Evolutionary conservation across 2,797 vertebrate species (phyloP), one percentile per base, ranked within the genome.

Genomic region (Allobates femoralis): DNA sequence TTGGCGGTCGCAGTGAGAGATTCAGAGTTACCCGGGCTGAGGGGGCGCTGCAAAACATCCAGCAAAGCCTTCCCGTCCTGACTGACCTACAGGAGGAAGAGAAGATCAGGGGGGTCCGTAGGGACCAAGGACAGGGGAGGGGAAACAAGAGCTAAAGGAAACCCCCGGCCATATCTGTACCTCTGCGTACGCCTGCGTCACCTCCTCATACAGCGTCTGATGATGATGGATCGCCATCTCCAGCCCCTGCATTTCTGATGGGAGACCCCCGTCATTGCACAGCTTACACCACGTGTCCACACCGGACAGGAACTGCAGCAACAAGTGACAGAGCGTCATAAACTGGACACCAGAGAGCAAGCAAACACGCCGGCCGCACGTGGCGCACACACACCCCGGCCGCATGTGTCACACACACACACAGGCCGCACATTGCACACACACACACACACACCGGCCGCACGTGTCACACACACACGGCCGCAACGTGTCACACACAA

Each of bases 211-310:
- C 67, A 99, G 95, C 41, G 97, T 96, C 93, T 99, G 98, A 91
- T 99, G 98, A 75, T 97, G 98, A 90, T 99, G 98, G 90, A 99
- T 99, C 83, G 98, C 97, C 90, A 98, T 87, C 91, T 99, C 98
- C 90, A 99, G 94, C 89, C 97, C 97, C 91, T 98, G 98, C 97
- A 99, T 99, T 92, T 98, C 97, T 0, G 97, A 95, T 0, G 98
- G 98, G 34, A 99, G 92, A 16, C 97, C 98, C 16, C 98, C 98
- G 74, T 99, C 98, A 3, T 96, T 99, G 92, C 98, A 99, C 90
- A 99, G 97, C 92, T 99, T 99, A 90, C 98, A 98, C 98, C 98
- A 99, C 18, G 97, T 94, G 15, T 99, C 98, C 90, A 99, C 97
- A 89, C 97, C 97, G 0, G 97, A 97, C 86, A 99, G 94, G 92